Percentiles rank a stretch among this genome's conserved stretches.
Conservation (phyloP, 2,113 vertebrate species). For the Oreocharis arfaki region DNA sequence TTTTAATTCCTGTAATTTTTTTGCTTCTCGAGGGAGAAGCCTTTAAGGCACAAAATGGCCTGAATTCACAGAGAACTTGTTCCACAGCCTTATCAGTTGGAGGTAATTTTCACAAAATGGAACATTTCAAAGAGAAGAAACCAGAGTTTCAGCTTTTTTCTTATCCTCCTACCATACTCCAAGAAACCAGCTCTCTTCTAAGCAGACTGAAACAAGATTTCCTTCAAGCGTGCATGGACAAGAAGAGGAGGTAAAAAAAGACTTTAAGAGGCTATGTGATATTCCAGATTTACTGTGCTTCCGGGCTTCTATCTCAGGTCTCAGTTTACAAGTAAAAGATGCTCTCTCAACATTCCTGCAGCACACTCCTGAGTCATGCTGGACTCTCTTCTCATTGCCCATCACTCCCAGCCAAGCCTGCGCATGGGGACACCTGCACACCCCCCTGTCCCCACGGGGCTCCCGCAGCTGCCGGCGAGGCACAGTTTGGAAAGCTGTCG, state of each 20-base stretch:
- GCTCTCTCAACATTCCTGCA: background rate
- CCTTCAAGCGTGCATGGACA: background rate
- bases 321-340: background rate
- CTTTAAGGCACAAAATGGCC: background rate
- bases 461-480: background rate
- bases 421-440: background rate
- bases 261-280: background rate
- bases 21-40: background rate
- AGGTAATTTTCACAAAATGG: background rate
- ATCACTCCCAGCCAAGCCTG: background rate
- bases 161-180: background rate
- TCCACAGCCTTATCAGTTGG: rapidly evolving
- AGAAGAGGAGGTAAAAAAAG: background rate
- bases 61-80: background rate
- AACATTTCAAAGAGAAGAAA: background rate
- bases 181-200: background rate
- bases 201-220: background rate
- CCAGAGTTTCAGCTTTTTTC: background rate
- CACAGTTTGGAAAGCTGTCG: background rate
- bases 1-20: background rate
- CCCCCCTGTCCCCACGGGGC: background rate
- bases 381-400: background rate
- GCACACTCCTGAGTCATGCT: background rate
- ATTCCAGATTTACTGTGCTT: background rate
- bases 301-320: background rate